Conservation (phyloP, 2,113 vertebrate species). For the Serinus canaria region DNA sequence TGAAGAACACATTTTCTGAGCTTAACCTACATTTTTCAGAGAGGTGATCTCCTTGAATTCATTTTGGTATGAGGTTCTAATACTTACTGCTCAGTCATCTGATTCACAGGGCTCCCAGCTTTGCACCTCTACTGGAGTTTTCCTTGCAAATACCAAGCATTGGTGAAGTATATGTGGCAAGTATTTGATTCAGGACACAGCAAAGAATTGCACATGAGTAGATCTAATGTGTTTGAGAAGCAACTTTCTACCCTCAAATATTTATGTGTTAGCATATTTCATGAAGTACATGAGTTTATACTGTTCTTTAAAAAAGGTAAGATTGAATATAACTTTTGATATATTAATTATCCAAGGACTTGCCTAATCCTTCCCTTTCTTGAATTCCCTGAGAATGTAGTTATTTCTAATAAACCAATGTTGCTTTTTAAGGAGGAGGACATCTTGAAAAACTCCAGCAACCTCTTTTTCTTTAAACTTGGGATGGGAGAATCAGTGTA, state of each 20-base stretch:
- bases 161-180: neutral
- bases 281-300: neutral
- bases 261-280: neutral
- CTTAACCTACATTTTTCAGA: neutral
- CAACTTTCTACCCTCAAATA: neutral
- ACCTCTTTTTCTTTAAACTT: neutral
- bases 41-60: neutral
- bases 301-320: neutral
- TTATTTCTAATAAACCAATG: neutral
- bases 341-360: neutral
- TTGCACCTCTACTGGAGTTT: neutral
- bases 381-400: neutral
- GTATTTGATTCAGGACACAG: neutral
- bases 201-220: neutral
- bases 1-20: neutral
- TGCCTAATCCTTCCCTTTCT: neutral
- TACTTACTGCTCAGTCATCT: neutral
- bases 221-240: neutral
- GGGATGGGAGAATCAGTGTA: neutral
- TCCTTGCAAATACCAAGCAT: neutral
- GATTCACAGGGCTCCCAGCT: neutral
- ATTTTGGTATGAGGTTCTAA: neutral
- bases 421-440: neutral
- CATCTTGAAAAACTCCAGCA: neutral
- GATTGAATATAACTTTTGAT: neutral